A percentile compares a stretch with the other conserved stretches of the same genome.
These are phyloP conservation scores for Parnassius glacialis DNA, from an alignment of 2,888 invertebrate species.

Conservation along the genomic window DNA sequence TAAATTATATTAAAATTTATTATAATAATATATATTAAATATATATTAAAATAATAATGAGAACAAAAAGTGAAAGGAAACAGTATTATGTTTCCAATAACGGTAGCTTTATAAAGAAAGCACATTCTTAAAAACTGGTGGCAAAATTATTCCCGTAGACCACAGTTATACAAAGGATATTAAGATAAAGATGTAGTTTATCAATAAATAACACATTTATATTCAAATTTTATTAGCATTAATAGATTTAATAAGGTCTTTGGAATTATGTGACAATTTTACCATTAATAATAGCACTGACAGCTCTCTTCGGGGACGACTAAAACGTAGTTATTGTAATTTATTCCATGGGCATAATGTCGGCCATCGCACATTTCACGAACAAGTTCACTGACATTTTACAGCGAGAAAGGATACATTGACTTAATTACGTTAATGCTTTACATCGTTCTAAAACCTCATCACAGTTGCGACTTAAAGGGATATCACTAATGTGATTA, in stretches of 20 bases:
- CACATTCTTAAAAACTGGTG: conserved; percentile 18
- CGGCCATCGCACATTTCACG: conserved; percentile 8
- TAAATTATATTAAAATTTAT: neutral
- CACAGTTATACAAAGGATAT: conserved; percentile 3
- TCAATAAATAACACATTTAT: conserved; percentile 5
- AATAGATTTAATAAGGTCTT: neutral
- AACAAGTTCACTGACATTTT: conserved; percentile 22
- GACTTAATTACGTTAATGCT: conserved; percentile 18
- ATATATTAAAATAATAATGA: no score
- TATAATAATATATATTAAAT: no score
- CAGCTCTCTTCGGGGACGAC: conserved; percentile 6
- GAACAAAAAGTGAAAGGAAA: neutral
- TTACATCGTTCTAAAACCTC: conserved; percentile 3
- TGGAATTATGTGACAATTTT: conserved; percentile 5
- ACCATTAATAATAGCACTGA: conserved; percentile 6
- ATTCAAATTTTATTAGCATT: conserved; percentile 11
- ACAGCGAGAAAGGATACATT: conserved; percentile 16
- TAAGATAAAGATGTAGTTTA: conserved; percentile 1
- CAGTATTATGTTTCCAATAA: neutral
- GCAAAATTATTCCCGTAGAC: neutral
- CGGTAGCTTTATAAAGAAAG: conserved; percentile 4
- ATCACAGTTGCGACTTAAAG: conserved; percentile 2
- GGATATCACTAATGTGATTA: neutral
- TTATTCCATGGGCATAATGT: conserved; percentile 1
- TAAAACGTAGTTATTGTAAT: no score